Evolutionary conservation across 2,888 invertebrate genomes (phyloP).

Genomic region (Salpingus planirostris): DNA sequence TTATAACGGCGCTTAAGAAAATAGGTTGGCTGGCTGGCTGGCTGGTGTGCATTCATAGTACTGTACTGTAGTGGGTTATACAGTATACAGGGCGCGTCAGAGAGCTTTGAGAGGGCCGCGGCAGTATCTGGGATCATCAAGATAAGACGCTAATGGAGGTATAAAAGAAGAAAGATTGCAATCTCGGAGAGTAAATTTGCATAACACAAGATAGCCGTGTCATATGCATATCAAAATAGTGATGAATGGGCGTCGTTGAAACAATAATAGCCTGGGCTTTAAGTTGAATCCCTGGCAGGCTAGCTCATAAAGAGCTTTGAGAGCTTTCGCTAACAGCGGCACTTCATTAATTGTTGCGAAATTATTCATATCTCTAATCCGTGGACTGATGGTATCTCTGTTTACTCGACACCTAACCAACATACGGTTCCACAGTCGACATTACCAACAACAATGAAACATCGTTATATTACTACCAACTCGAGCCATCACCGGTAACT

Average conservation of each 20-base stretch:
- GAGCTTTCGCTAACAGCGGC: constrained; percentile 34
- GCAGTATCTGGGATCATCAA: constrained; percentile 5
- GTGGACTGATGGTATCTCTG: constrained; percentile 39
- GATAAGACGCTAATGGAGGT: constrained; percentile 17
- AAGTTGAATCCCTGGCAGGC: constrained; percentile 28
- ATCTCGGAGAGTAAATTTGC: constrained; percentile 36
- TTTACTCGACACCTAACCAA: constrained; percentile 24
- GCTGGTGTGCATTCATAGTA: no score
- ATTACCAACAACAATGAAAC: constrained; percentile 18
- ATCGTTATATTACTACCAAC: constrained; percentile 15
- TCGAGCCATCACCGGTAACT: constrained; percentile 16
- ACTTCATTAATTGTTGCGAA: constrained; percentile 39
- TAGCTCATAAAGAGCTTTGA: constrained; percentile 34
- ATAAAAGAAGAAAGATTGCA: constrained; percentile 31
- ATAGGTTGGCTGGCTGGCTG: no score
- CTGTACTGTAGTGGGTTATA: no score
- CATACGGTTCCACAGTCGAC: constrained; percentile 15
- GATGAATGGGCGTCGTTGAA: constrained; percentile 34
- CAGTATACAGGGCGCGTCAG: no score
- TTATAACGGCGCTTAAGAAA: constrained; percentile 11
- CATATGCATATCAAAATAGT: constrained; percentile 35
- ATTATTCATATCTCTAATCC: constrained; percentile 41
- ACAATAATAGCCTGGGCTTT: constrained; percentile 34
- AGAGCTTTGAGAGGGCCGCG: no score
- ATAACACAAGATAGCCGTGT: constrained; percentile 33